phyloP scores from a whole-genome alignment of 2,888 invertebrate genomes.

The Meandrusa payeni region DNA sequence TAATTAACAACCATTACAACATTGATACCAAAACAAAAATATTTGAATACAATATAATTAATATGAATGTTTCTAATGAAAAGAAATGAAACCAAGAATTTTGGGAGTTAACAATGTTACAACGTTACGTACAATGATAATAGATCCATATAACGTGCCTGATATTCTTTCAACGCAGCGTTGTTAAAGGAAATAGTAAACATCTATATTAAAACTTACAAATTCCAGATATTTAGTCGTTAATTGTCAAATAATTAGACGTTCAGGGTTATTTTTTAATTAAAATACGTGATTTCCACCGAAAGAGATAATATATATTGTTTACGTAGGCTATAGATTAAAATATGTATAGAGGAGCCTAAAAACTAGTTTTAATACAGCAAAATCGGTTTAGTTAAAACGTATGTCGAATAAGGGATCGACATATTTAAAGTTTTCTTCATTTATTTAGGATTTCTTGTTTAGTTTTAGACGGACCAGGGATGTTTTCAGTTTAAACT shows the following conservation, averaged over 20 bases:
- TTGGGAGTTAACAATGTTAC: too few relatives aligned
- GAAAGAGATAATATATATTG: slow-evolving; percentile 37
- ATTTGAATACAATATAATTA: too few relatives aligned
- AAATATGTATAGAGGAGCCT: slow-evolving; percentile 15
- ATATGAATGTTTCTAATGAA: too few relatives aligned
- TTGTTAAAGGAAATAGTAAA: too few relatives aligned
- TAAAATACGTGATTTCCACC: slow-evolving; percentile 30
- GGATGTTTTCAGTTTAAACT: slow-evolving; percentile 11
- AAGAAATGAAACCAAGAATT: too few relatives aligned
- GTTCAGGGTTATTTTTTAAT: slow-evolving; percentile 11
- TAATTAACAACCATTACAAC: too few relatives aligned
- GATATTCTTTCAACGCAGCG: too few relatives aligned
- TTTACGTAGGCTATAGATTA: slow-evolving; percentile 26
- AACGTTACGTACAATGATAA: too few relatives aligned
- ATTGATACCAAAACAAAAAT: too few relatives aligned
- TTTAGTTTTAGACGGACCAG: slow-evolving; percentile 12
- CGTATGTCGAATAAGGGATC: neutral
- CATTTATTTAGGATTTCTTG: neutral
- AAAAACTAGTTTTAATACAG: slow-evolving; percentile 8
- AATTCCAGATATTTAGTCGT: too few relatives aligned
- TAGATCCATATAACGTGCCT: too few relatives aligned
- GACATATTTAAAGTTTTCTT: neutral
- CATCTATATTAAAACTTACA: too few relatives aligned
- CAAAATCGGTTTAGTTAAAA: neutral
- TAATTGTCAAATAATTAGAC: slow-evolving; percentile 4